Conservation (phyloP, 2,888 invertebrate genomes). For the Caenorhabditis imperialis region DNA sequence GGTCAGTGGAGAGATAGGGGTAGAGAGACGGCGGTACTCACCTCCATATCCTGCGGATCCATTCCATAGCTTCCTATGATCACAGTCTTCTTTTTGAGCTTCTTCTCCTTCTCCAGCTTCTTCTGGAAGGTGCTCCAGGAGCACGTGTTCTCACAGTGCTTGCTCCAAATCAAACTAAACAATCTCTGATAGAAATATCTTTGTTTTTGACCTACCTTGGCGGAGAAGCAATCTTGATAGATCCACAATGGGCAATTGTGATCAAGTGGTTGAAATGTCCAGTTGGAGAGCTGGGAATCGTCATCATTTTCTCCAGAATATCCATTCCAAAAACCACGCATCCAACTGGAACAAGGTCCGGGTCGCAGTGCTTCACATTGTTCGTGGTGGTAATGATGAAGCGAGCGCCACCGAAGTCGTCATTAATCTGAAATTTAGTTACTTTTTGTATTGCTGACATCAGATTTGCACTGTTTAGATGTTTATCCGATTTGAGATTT, state of each 20-base stretch:
- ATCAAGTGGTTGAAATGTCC: slow-evolving; percentile 1
- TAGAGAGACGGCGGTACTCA: too few relatives aligned
- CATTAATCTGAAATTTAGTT: slow-evolving; percentile 11
- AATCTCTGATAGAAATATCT: too few relatives aligned
- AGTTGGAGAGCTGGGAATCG: background rate
- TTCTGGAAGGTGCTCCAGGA: slow-evolving; percentile 1
- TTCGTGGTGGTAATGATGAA: slow-evolving; percentile 14
- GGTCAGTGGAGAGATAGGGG: too few relatives aligned
- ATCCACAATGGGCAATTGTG: slow-evolving; percentile 21
- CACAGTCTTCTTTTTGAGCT: background rate
- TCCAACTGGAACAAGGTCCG: slow-evolving; percentile 10
- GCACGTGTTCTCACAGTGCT: background rate
- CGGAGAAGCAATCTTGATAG: slow-evolving; percentile 8
- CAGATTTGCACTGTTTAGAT: too few relatives aligned
- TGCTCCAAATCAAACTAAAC: too few relatives aligned
- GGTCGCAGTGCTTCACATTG: slow-evolving; percentile 6
- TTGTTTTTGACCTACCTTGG: too few relatives aligned
- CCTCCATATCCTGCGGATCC: background rate
- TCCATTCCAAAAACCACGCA: slow-evolving; percentile 8
- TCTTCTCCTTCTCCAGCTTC: background rate
- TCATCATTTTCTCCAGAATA: slow-evolving; percentile 5
- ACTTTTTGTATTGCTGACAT: too few relatives aligned
- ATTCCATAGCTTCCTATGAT: background rate
- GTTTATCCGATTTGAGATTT: too few relatives aligned
- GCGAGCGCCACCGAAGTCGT: slow-evolving; percentile 13